Conservation (phyloP, 2,113 vertebrate genomes). For the Eidolon helvum region DNA sequence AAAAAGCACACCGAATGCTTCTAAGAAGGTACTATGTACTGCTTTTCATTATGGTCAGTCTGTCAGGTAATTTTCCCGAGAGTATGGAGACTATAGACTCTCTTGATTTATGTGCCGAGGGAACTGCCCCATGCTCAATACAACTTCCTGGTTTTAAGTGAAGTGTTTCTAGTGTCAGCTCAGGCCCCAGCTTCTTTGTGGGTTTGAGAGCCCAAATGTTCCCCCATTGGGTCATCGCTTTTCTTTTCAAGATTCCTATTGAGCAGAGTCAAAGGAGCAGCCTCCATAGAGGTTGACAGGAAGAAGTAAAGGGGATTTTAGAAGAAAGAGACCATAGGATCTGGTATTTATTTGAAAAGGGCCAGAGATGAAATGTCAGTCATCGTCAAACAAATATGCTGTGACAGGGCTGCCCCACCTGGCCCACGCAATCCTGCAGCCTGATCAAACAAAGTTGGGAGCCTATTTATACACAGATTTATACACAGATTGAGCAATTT, state of each 20-base stretch:
- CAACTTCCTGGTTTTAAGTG: slow-evolving; percentile 33
- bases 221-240: neutral
- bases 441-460: neutral
- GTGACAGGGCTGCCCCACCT: neutral
- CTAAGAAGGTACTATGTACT: neutral
- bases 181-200: slow-evolving; percentile 2
- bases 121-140: neutral
- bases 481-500: neutral
- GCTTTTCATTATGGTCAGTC: slow-evolving; percentile 28
- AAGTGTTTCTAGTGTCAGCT: slow-evolving; percentile 26
- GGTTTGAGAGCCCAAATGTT: slow-evolving; percentile 5
- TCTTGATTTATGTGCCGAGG: neutral
- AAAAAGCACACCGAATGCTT: neutral
- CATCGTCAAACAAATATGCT: neutral
- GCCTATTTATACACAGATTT: neutral
- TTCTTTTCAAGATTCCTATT: slow-evolving; percentile 47
- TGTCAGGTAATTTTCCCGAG: slow-evolving; percentile 35
- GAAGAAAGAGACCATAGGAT: neutral
- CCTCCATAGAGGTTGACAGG: slow-evolving; percentile 6
- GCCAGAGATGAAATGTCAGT: slow-evolving; percentile 30
- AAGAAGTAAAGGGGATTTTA: neutral
- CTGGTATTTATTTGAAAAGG: slow-evolving; percentile 48
- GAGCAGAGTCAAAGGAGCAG: slow-evolving; percentile 55
- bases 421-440: neutral
- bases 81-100: neutral